phyloP scores from a whole-genome alignment of 2,113 vertebrate genomes.

The Murina feae region DNA sequence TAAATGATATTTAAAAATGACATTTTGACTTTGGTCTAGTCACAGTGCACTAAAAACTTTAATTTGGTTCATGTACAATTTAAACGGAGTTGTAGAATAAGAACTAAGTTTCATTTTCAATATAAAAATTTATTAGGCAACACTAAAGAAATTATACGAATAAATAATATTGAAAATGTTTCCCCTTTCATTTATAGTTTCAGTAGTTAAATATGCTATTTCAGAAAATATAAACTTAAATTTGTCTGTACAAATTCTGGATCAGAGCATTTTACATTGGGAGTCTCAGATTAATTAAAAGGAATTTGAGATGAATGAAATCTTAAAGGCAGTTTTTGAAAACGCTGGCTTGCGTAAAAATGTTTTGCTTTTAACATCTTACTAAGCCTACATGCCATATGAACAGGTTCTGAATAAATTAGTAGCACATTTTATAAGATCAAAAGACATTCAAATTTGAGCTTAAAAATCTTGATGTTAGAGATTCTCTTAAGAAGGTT shows the following conservation, averaged over 20 bases:
- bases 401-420: conserved; percentile 50
- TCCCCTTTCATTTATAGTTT: neutral
- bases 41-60: neutral
- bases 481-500: conserved; percentile 10
- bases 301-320: conserved; percentile 13
- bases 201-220: neutral
- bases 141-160: neutral
- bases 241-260: conserved; percentile 23
- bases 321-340: neutral
- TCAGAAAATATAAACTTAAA: neutral
- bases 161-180: neutral
- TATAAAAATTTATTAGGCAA: neutral
- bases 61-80: neutral
- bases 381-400: neutral
- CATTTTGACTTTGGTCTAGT: neutral
- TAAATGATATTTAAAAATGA: neutral
- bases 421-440: conserved; percentile 28
- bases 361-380: conserved; percentile 30
- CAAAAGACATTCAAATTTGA: conserved; percentile 30
- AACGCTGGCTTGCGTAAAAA: conserved; percentile 8
- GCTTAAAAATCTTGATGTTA: conserved; percentile 29
- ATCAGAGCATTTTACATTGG: neutral
- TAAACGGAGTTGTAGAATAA: conserved; percentile 14
- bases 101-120: neutral
- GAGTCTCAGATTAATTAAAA: conserved; percentile 6